These are phyloP conservation scores for Ceryle rudis DNA, from an alignment of 2,797 vertebrate genomes.

Conservation along the genomic window DNA sequence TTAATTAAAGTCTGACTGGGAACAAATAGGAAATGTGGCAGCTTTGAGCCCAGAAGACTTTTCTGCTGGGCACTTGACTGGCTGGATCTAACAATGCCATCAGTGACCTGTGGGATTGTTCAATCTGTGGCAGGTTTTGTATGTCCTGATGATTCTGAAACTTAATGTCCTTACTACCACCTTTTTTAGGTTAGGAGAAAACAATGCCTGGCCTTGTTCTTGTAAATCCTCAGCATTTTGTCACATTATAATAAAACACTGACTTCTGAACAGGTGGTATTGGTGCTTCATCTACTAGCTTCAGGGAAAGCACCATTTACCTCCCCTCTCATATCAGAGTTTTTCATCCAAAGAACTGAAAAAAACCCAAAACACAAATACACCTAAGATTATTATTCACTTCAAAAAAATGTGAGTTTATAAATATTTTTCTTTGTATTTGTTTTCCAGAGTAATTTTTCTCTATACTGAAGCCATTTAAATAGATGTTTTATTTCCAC, in stretches of 20 bases:
- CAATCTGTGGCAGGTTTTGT: accelerated
- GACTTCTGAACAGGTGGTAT: background rate
- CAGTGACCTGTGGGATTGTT: background rate
- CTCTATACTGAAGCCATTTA: background rate
- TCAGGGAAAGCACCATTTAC: background rate
- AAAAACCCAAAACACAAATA: background rate
- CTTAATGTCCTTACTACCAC: background rate
- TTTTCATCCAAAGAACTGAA: background rate
- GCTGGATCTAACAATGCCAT: background rate
- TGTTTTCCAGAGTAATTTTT: background rate
- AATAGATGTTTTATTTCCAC: background rate
- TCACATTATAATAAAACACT: background rate
- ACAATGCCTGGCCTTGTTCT: background rate
- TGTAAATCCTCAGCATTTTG: background rate
- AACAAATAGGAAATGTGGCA: background rate
- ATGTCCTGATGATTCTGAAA: background rate
- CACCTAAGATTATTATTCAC: background rate
- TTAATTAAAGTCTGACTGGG: background rate
- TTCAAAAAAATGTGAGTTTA: background rate
- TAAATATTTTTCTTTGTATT: background rate
- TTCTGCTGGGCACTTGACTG: background rate
- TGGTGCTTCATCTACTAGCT: background rate
- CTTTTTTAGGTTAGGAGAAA: background rate
- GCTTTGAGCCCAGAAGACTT: background rate
- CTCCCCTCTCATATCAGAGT: background rate